Conservation (phyloP, 2,797 vertebrate genomes). For the Synanceia verrucosa region DNA sequence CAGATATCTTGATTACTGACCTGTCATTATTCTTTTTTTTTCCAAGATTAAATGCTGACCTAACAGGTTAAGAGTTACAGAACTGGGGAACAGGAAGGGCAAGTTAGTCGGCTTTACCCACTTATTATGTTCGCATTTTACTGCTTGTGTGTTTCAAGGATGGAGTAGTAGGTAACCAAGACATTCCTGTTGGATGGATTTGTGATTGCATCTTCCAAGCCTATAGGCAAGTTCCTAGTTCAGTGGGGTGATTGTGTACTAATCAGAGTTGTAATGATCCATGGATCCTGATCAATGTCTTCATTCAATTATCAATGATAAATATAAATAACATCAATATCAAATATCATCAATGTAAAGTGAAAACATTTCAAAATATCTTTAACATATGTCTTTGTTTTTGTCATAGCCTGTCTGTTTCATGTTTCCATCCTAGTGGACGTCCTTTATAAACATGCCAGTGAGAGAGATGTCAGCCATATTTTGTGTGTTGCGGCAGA, state of each 20-base stretch:
- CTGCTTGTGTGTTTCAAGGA: neutral
- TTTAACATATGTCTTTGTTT: neutral
- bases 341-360: neutral
- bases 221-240: neutral
- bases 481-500: slow-evolving; percentile 3
- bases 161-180: neutral
- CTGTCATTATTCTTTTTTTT: too few relatives aligned
- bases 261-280: neutral
- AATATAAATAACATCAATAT: too few relatives aligned
- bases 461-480: neutral
- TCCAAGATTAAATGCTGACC: neutral
- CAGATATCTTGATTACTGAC: neutral
- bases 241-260: neutral
- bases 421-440: neutral
- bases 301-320: neutral
- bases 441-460: neutral
- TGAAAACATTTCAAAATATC: neutral
- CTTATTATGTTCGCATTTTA: neutral
- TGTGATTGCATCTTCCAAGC: neutral
- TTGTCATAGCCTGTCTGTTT: too few relatives aligned
- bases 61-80: neutral
- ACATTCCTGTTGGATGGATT: neutral
- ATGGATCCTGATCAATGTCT: neutral
- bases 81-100: neutral
- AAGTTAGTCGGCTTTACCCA: neutral